Percentiles rank a stretch among this genome's conserved stretches.
Conservation (phyloP, 2,113 vertebrate genomes). For the Heptranchias perlo region DNA sequence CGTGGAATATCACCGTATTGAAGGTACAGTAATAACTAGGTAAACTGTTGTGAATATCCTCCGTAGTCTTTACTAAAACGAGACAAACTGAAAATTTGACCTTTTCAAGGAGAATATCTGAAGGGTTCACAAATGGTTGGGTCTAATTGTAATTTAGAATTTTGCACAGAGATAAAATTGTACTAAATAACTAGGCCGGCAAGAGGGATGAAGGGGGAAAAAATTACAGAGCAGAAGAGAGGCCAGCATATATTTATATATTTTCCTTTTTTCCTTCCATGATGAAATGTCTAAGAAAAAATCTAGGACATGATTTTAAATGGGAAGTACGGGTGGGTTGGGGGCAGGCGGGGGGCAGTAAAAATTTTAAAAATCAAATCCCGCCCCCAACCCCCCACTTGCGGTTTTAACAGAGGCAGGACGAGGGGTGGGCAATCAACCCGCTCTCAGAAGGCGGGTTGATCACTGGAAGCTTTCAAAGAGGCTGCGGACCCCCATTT, state of each 20-base stretch:
- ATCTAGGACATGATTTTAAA: too few species aligned
- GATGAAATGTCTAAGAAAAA: neutral
- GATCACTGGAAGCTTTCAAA: too few species aligned
- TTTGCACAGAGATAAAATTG: neutral
- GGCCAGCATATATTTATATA: neutral
- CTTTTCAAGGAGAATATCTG: neutral
- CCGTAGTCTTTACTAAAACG: neutral
- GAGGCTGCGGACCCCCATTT: too few species aligned
- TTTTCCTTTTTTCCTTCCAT: neutral
- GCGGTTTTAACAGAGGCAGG: too few species aligned
- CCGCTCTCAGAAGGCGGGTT: too few species aligned
- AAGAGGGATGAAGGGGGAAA: neutral
- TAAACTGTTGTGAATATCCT: neutral
- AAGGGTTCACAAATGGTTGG: neutral
- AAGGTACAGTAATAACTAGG: conserved; percentile 55
- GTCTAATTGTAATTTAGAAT: neutral
- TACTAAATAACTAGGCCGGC: neutral
- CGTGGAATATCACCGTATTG: conserved; percentile 72
- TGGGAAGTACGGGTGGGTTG: too few species aligned
- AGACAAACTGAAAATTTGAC: neutral
- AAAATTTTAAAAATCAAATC: too few species aligned
- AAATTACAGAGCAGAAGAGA: neutral
- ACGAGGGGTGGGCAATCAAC: too few species aligned
- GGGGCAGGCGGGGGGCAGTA: too few species aligned
- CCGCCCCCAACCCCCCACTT: too few species aligned